Percentiles rank a stretch among this genome's conserved stretches.
These are phyloP conservation scores for Alosa sapidissima DNA, from an alignment of 2,797 vertebrate species.

Conservation along the genomic window DNA sequence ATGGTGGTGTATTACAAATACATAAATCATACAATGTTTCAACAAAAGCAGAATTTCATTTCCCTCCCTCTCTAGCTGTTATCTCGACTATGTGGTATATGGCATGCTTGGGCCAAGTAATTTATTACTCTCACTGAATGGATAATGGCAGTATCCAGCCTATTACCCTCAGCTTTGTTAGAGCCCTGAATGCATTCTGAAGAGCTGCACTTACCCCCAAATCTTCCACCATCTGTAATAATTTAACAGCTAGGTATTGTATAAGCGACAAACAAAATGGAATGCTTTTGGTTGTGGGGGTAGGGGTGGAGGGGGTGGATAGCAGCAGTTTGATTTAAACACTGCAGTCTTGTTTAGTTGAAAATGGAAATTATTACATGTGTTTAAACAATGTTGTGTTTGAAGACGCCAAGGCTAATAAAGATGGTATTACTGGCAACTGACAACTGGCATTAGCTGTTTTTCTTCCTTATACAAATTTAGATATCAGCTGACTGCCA, in stretches of 20 bases:
- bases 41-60: slow-evolving; percentile 99
- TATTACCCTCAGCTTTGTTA: slow-evolving; percentile 87
- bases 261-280: slow-evolving; percentile 75
- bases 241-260: slow-evolving; percentile 81
- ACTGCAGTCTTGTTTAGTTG: neutral
- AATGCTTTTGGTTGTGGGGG: slow-evolving; percentile 46
- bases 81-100: slow-evolving; percentile 88
- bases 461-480: neutral
- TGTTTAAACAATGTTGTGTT: slow-evolving; percentile 20
- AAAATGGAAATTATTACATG: slow-evolving; percentile 58
- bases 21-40: slow-evolving; percentile 99
- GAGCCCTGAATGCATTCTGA: slow-evolving; percentile 74
- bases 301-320: neutral
- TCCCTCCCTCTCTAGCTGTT: slow-evolving; percentile 88
- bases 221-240: slow-evolving; percentile 81
- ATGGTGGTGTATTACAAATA: slow-evolving; percentile 87
- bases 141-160: slow-evolving; percentile 87
- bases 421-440: neutral
- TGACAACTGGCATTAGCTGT: neutral
- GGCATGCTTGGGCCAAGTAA: slow-evolving; percentile 84
- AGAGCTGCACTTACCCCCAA: slow-evolving; percentile 74
- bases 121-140: slow-evolving; percentile 96
- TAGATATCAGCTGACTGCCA: neutral
- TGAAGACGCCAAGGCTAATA: neutral
- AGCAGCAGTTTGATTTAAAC: neutral